phyloP scores from a whole-genome alignment of 2,113 vertebrate genomes.

The Heliornis fulica region DNA sequence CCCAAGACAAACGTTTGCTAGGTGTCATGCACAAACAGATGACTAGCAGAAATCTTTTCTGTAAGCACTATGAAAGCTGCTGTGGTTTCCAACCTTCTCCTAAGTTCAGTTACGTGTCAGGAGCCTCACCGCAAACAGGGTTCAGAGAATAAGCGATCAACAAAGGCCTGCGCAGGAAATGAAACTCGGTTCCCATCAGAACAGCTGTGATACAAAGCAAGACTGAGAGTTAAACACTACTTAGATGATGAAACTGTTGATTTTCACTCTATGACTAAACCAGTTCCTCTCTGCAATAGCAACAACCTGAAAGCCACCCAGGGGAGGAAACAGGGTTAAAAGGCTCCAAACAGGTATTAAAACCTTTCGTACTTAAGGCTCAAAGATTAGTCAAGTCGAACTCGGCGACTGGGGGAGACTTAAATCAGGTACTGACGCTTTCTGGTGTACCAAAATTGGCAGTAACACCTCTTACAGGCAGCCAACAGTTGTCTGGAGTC shows the following conservation, averaged over 20 bases:
- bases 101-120: background rate
- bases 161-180: slow-evolving; percentile 35
- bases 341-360: background rate
- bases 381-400: background rate
- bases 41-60: background rate
- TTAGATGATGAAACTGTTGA: background rate
- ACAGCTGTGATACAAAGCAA: background rate
- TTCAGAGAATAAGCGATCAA: background rate
- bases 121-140: background rate
- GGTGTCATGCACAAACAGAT: fast-evolving
- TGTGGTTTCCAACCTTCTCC: background rate
- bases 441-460: background rate
- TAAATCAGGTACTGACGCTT: background rate
- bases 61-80: fast-evolving
- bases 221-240: background rate
- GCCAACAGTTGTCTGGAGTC: background rate
- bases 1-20: fast-evolving
- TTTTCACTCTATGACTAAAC: slow-evolving; percentile 28
- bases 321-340: background rate
- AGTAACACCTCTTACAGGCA: background rate
- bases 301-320: background rate
- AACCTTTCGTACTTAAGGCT: fast-evolving
- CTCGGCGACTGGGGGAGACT: fast-evolving
- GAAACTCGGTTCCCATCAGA: slow-evolving; percentile 23
- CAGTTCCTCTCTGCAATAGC: background rate